Evolutionary conservation across 2,888 invertebrate genomes (phyloP), one percentile per base, ranked within the genome.

Genomic region (Epinotia brunnichana): DNA sequence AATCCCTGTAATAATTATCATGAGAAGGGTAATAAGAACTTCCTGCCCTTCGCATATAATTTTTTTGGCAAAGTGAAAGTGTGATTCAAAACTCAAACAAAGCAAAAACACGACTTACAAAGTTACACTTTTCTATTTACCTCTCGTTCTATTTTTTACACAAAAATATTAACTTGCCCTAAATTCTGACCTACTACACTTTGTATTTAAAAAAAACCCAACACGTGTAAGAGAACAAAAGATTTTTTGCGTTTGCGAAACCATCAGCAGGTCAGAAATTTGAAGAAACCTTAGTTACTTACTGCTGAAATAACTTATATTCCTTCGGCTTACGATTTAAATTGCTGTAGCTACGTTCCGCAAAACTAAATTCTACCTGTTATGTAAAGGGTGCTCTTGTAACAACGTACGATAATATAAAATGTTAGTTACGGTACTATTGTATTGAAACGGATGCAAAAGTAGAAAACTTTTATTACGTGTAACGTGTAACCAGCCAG

Each of bases 151-250:
- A 48, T 57, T 44, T 19, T 21, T 11, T 19, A 3, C 4, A 44
- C 11, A n/a, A 19, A 21, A 48, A 48, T n/a, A n/a, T n/a, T n/a
- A 56, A 10, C 54, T 11, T 41, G 0, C 15, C 63, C 51, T 51
- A 29, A 2, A 68, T 57, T 41, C 21, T 73, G 73, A 69, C 73
- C 73, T 44, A 63, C 29, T 68, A 56, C 39, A 64, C 53, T 61
- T 44, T 17, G 17, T 41, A 19, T 53, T 66, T 13, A 44, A 73
- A 73, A 59, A 69, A 69, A 57, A n/a, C 1, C 15, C 41, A 80
- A 83, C 86, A 86, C 84, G 86, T 85, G 85, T 81, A 81, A 41
- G 67, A 74, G 73, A 70, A 85, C 79, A 85, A 82, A 81, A 79
- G 75, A 56, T 72, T 81, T 80, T 83, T 81, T 83, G 56, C 63